A percentile compares a stretch with the other conserved stretches of the same genome.
Evolutionary conservation across 2,888 invertebrate genomes (phyloP).

Genomic region (Slavum lentiscoides): DNA sequence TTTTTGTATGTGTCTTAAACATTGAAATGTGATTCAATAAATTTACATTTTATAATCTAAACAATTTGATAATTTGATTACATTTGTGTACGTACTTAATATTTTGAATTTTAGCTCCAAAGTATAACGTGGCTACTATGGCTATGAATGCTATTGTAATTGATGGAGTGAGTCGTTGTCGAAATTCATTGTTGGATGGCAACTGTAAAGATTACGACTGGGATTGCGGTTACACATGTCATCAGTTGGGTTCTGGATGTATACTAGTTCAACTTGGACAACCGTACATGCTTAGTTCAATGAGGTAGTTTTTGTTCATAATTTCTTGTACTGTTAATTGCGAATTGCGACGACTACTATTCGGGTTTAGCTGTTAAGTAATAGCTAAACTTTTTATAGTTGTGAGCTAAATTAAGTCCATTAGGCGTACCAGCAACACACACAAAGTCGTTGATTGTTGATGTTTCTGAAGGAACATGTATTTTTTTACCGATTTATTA

Average conservation of each 20-base stretch:
- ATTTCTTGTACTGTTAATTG: background rate
- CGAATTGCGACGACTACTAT: conserved; percentile 6
- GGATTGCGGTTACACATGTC: conserved; percentile 98
- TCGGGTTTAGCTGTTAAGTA: conserved; percentile 18
- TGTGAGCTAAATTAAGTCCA: conserved; percentile 37
- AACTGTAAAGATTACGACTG: conserved; percentile 95
- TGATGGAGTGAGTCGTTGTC: conserved; percentile 90
- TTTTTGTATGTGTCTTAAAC: too few species aligned
- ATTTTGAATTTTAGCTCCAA: conserved; percentile 68
- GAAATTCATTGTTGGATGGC: conserved; percentile 94
- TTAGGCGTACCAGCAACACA: conserved; percentile 34
- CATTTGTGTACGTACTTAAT: too few species aligned
- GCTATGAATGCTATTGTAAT: conserved; percentile 89
- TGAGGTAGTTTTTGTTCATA: conserved; percentile 65
- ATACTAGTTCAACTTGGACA: conserved; percentile 95
- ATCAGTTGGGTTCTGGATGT: conserved; percentile 91
- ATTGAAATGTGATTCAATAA: too few species aligned
- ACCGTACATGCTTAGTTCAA: conserved; percentile 88
- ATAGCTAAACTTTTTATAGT: conserved; percentile 12
- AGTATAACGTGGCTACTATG: conserved; percentile 89
- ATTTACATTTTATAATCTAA: too few species aligned
- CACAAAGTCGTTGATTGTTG: conserved; percentile 38
- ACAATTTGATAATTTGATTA: too few species aligned
- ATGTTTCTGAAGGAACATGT: conserved; percentile 18
- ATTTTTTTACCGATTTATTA: background rate